phyloP scores from a whole-genome alignment of 2,888 invertebrate genomes.

The Yponomeuta plumbellus region DNA sequence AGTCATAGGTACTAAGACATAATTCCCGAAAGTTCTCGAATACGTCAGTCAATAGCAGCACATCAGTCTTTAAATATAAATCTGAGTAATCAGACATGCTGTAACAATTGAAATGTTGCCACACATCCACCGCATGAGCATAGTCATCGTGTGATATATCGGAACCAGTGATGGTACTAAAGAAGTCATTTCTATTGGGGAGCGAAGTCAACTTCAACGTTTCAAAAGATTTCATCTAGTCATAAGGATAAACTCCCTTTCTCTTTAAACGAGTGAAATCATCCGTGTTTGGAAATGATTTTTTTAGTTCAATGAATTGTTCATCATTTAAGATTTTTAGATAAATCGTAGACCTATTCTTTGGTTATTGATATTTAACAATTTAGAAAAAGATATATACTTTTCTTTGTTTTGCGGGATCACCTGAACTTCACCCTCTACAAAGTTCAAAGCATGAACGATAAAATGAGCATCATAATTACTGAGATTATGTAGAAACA shows the following conservation, averaged over 20 bases:
- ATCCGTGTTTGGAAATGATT: slow-evolving; percentile 17
- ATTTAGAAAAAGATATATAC: slow-evolving; percentile 36
- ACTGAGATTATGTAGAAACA: slow-evolving; percentile 30
- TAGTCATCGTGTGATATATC: slow-evolving; percentile 27
- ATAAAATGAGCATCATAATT: slow-evolving; percentile 36
- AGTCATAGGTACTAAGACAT: too few relatives aligned
- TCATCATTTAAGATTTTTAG: slow-evolving; percentile 20
- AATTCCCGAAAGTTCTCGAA: slow-evolving; percentile 38
- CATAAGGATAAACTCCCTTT: slow-evolving; percentile 31
- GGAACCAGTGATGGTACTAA: slow-evolving; percentile 19
- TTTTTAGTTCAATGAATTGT: slow-evolving; percentile 20
- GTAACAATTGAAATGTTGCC: slow-evolving; percentile 26
- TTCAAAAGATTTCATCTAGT: slow-evolving; percentile 25
- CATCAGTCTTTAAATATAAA: slow-evolving; percentile 37
- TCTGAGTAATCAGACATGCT: slow-evolving; percentile 33
- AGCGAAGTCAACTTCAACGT: slow-evolving; percentile 23
- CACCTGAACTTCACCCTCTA: slow-evolving; percentile 25
- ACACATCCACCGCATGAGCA: slow-evolving; percentile 29
- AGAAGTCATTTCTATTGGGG: slow-evolving; percentile 24
- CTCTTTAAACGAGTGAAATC: slow-evolving; percentile 20
- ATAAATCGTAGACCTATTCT: slow-evolving; percentile 21
- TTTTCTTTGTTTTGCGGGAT: slow-evolving; percentile 34
- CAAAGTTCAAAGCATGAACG: slow-evolving; percentile 29
- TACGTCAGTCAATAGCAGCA: slow-evolving; percentile 26
- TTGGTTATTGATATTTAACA: slow-evolving; percentile 20